A percentile compares a stretch with the other conserved stretches of the same genome.
phyloP scores from a whole-genome alignment of 2,113 vertebrate genomes.

The Speoplatyrhinus poulsoni region DNA sequence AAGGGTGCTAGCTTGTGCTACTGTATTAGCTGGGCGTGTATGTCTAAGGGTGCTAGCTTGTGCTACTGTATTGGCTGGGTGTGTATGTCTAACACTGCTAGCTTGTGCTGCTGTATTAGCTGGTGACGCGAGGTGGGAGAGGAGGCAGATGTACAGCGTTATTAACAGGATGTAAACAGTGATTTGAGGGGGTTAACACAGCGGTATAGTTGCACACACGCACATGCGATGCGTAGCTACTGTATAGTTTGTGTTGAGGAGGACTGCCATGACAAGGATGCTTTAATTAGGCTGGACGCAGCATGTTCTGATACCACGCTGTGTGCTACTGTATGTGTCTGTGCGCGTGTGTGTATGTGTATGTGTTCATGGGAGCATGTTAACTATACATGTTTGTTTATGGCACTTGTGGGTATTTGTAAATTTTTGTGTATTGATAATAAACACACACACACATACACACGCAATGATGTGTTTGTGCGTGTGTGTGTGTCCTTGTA shows the following conservation, averaged over 20 bases:
- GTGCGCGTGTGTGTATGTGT: neutral
- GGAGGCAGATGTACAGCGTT: conserved; percentile 47
- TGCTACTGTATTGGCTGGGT: too few relatives aligned
- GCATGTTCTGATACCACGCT: conserved; percentile 63
- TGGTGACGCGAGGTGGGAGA: conserved; percentile 14
- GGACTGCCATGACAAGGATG: conserved; percentile 70
- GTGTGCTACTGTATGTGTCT: conserved; percentile 2
- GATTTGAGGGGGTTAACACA: conserved; percentile 62
- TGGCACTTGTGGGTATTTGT: too few relatives aligned
- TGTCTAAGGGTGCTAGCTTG: too few relatives aligned
- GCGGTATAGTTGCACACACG: conserved; percentile 34
- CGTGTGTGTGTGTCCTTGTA: neutral
- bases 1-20: too few relatives aligned
- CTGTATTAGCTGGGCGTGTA: too few relatives aligned
- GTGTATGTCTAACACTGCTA: too few relatives aligned
- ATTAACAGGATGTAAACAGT: conserved; percentile 63
- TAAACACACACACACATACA: neutral
- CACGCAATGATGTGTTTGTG: neutral
- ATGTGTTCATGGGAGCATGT: conserved; percentile 4
- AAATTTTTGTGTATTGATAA: neutral
- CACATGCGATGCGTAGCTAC: neutral
- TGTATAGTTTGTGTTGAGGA: conserved; percentile 60
- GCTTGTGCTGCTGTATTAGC: neutral
- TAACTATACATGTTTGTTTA: neutral
- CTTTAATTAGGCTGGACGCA: conserved; percentile 77